phyloP scores from a whole-genome alignment of 2,888 invertebrate species.

The Mythimna ferrago region DNA sequence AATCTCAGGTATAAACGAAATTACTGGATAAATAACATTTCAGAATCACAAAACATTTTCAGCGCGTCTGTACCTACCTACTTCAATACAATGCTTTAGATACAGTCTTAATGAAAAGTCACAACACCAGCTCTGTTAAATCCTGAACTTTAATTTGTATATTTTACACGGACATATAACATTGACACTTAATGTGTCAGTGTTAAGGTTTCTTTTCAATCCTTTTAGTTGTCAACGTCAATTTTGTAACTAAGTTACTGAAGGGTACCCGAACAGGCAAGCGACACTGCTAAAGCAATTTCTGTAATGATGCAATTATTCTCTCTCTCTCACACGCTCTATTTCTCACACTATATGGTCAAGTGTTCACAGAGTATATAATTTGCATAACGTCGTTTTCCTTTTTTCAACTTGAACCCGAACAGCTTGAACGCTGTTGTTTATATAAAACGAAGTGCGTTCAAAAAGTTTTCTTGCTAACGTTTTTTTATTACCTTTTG shows the following conservation, averaged over 20 bases:
- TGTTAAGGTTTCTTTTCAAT: slow-evolving; percentile 65
- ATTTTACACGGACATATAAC: slow-evolving; percentile 47
- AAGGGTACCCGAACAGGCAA: slow-evolving; percentile 69
- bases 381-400: slow-evolving; percentile 76
- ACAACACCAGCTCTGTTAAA: slow-evolving; percentile 70
- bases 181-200: slow-evolving; percentile 61
- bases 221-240: slow-evolving; percentile 33
- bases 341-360: slow-evolving; percentile 77
- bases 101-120: slow-evolving; percentile 72
- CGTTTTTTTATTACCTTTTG: slow-evolving; percentile 51
- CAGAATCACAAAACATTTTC: slow-evolving; percentile 22
- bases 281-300: slow-evolving; percentile 75
- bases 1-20: slow-evolving; percentile 7
- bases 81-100: slow-evolving; percentile 1
- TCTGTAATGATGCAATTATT: slow-evolving; percentile 84
- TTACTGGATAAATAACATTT: slow-evolving; percentile 24
- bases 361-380: slow-evolving; percentile 72
- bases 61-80: slow-evolving; percentile 22
- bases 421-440: slow-evolving; percentile 64
- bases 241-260: slow-evolving; percentile 76
- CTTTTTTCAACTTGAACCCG: slow-evolving; percentile 58
- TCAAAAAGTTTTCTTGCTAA: slow-evolving; percentile 47
- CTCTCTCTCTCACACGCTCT: slow-evolving; percentile 61
- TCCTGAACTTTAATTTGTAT: slow-evolving; percentile 73
- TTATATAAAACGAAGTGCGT: slow-evolving; percentile 60